Percentiles rank a stretch among this genome's conserved stretches.
Conservation (phyloP, 1,140 invertebrate genomes). For the Agrypnia vestita region DNA sequence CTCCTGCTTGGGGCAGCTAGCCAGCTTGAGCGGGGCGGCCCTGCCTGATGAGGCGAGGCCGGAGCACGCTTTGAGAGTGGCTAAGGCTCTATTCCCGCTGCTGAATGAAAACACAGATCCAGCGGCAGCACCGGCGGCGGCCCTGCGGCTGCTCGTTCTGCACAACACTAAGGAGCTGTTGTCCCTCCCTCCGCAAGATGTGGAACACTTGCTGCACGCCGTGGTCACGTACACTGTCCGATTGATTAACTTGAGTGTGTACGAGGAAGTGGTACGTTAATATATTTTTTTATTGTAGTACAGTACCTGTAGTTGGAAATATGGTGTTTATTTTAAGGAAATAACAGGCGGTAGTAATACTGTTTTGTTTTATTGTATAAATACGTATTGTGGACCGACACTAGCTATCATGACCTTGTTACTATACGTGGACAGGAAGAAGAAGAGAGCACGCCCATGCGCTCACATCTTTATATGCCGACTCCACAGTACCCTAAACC, state of each 20-base stretch:
- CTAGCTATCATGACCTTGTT: too few species aligned
- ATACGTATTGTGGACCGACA: too few species aligned
- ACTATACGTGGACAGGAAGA: too few species aligned
- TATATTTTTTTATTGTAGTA: background rate
- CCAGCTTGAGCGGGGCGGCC: slow-evolving; percentile 81
- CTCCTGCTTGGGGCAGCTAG: slow-evolving; percentile 77
- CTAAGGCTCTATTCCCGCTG: slow-evolving; percentile 80
- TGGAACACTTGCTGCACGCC: slow-evolving; percentile 60
- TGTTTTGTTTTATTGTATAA: too few species aligned
- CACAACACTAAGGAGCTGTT: slow-evolving; percentile 77
- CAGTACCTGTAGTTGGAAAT: too few species aligned
- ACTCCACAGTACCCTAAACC: too few species aligned
- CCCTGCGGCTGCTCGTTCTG: slow-evolving; percentile 77
- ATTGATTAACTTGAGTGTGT: slow-evolving; percentile 47
- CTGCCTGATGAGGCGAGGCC: slow-evolving; percentile 75
- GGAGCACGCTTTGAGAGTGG: slow-evolving; percentile 81
- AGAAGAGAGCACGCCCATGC: too few species aligned
- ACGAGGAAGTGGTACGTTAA: slow-evolving; percentile 48
- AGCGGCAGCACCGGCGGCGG: slow-evolving; percentile 79
- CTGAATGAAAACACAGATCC: slow-evolving; percentile 77
- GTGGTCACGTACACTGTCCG: slow-evolving; percentile 46
- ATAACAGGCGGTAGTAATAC: too few species aligned
- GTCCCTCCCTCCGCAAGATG: slow-evolving; percentile 68
- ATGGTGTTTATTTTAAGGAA: too few species aligned
- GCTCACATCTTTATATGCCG: too few species aligned